Evolutionary conservation across 2,113 vertebrate species (phyloP).

Genomic region (Xenopus borealis): DNA sequence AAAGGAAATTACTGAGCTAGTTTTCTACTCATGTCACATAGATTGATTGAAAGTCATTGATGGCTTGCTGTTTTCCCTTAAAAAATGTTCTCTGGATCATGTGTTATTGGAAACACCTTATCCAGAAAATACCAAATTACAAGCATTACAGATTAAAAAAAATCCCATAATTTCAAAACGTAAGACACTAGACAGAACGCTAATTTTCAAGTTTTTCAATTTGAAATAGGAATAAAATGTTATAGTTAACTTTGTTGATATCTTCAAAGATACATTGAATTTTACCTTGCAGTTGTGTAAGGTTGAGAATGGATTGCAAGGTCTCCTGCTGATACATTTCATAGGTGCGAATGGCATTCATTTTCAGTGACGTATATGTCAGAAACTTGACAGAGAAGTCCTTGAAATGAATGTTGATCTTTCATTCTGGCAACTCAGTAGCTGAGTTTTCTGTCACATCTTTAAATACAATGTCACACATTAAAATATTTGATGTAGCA

Average conservation of each 20-base stretch:
- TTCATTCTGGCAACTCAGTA: constrained; percentile 1
- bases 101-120: too few relatives aligned
- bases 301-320: constrained; percentile 22
- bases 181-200: too few relatives aligned
- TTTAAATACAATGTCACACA: constrained; percentile 7
- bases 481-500: not conserved
- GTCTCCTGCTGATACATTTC: constrained; percentile 28
- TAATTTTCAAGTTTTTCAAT: not conserved
- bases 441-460: not conserved
- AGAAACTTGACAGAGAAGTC: constrained; percentile 21
- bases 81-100: too few relatives aligned
- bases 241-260: not conserved
- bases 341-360: constrained; percentile 20
- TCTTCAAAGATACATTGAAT: constrained; percentile 9
- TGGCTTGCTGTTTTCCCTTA: too few relatives aligned
- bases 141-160: too few relatives aligned
- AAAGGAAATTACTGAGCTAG: too few relatives aligned
- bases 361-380: constrained; percentile 31
- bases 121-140: too few relatives aligned
- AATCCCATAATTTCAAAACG: too few relatives aligned
- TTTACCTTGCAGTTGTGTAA: constrained; percentile 2
- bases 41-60: too few relatives aligned
- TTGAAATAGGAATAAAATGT: not conserved
- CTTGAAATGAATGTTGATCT: constrained; percentile 24
- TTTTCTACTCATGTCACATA: too few relatives aligned